Conservation (phyloP, 2,888 invertebrate species). For the Dinocampus coccinellae region DNA sequence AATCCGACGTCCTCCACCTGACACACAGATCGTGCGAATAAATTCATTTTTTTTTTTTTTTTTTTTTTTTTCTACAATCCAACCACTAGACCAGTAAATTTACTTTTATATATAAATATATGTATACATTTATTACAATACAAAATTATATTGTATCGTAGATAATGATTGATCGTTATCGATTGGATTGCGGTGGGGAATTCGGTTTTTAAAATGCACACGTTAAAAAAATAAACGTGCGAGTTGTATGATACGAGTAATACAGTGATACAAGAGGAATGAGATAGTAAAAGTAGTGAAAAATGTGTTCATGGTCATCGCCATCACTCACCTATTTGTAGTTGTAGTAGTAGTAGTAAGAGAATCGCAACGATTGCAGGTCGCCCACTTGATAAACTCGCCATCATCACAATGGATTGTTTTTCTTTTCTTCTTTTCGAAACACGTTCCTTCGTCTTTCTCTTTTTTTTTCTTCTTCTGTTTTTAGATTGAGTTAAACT, state of each 20-base stretch:
- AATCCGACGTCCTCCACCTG: too few species aligned
- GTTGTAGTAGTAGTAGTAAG: slow-evolving; percentile 48
- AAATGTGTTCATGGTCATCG: slow-evolving; percentile 31
- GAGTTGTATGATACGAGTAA: too few species aligned
- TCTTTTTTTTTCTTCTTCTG: slow-evolving; percentile 5
- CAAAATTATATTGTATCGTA: background rate
- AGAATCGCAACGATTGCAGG: slow-evolving; percentile 50
- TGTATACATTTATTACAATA: background rate
- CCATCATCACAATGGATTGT: slow-evolving; percentile 54
- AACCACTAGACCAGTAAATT: too few species aligned
- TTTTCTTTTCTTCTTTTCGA: slow-evolving; percentile 17
- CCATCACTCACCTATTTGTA: slow-evolving; percentile 59
- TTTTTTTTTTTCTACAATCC: too few species aligned
- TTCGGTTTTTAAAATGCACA: slow-evolving; percentile 21
- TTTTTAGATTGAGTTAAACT: background rate
- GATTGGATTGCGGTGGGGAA: slow-evolving; percentile 25
- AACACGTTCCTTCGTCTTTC: slow-evolving; percentile 15
- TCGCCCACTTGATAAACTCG: slow-evolving; percentile 52
- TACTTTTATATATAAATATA: background rate
- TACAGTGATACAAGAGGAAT: background rate
- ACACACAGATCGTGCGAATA: too few species aligned
- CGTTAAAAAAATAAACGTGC: background rate
- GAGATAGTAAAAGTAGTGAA: slow-evolving; percentile 13
- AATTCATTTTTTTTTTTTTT: too few species aligned
- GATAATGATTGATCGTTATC: slow-evolving; percentile 32